These are phyloP conservation scores for Cactoblastis cactorum DNA, from an alignment of 2,888 invertebrate genomes.

Conservation along the genomic window DNA sequence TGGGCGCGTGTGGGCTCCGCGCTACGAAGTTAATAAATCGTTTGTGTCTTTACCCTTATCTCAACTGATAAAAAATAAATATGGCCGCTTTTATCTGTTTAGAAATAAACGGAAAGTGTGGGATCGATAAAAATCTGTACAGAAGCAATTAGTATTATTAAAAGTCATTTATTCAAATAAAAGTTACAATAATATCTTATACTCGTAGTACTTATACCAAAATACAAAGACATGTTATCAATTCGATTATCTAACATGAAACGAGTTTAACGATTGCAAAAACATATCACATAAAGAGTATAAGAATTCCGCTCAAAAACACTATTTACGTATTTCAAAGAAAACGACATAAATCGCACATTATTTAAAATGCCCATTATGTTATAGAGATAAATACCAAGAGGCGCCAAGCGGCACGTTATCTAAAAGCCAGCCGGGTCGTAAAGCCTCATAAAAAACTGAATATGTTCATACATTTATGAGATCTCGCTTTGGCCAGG, in stretches of 20 bases:
- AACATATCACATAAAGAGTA: too few species aligned
- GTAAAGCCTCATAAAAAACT: constrained; percentile 49
- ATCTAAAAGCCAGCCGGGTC: constrained; percentile 28
- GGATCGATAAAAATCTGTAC: not conserved
- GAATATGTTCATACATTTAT: constrained; percentile 48
- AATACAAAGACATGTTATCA: too few species aligned
- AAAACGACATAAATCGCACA: too few species aligned
- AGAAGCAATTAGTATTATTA: not conserved
- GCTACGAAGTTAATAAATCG: constrained; percentile 10
- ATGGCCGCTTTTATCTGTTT: constrained; percentile 5
- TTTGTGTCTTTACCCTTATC: constrained; percentile 4
- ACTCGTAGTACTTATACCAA: too few species aligned
- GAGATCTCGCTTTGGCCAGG: constrained; percentile 34
- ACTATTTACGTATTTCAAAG: too few species aligned
- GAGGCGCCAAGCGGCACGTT: constrained; percentile 12
- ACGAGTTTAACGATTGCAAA: too few species aligned
- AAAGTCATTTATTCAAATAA: too few species aligned
- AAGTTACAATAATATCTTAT: too few species aligned
- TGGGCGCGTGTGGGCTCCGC: constrained; percentile 27
- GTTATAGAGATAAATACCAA: not conserved
- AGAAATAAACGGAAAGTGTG: not conserved
- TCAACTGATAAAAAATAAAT: constrained; percentile 5
- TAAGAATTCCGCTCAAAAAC: too few species aligned
- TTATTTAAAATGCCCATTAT: constrained; percentile 5
- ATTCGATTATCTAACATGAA: too few species aligned